Conservation (phyloP, 2,797 vertebrate species). For the Melanotaenia boesemani region DNA sequence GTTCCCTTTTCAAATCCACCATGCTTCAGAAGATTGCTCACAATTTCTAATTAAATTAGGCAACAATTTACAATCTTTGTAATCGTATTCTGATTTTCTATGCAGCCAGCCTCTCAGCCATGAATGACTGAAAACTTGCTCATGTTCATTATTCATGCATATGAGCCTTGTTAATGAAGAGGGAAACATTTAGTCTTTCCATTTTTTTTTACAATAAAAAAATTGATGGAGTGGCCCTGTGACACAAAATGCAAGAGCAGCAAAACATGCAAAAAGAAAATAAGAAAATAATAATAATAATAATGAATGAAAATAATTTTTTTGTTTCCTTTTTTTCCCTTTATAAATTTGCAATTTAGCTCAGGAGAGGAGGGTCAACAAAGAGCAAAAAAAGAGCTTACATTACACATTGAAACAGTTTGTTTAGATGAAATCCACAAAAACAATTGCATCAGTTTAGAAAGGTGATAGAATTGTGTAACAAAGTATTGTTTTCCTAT, state of each 20-base stretch:
- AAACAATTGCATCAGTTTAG: conserved; percentile 56
- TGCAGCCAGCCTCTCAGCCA: conserved; percentile 42
- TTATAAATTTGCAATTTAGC: conserved; percentile 55
- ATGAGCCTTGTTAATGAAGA: conserved; percentile 53
- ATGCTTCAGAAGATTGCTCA: conserved; percentile 48
- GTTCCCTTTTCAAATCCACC: conserved; percentile 68
- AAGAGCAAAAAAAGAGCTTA: conserved; percentile 46
- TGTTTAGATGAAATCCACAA: conserved; percentile 65
- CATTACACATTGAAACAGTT: conserved; percentile 65
- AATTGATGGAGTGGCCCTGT: conserved; percentile 55
- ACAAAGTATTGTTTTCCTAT: conserved; percentile 69
- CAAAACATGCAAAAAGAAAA: conserved; percentile 71
- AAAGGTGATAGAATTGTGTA: conserved; percentile 55
- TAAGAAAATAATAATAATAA: neutral
- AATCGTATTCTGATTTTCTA: conserved; percentile 42
- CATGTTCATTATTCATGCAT: conserved; percentile 74
- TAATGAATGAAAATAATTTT: neutral
- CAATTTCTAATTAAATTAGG: conserved; percentile 52
- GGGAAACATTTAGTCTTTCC: conserved; percentile 8
- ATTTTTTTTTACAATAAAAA: conserved; percentile 43
- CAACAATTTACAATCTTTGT: conserved; percentile 54
- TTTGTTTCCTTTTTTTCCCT: conserved; percentile 24
- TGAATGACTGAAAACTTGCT: conserved; percentile 62
- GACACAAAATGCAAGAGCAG: conserved; percentile 66
- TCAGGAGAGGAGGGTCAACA: conserved; percentile 17